phyloP scores from a whole-genome alignment of 2,113 vertebrate genomes.

The Boulengeromyrus knoepffleri region DNA sequence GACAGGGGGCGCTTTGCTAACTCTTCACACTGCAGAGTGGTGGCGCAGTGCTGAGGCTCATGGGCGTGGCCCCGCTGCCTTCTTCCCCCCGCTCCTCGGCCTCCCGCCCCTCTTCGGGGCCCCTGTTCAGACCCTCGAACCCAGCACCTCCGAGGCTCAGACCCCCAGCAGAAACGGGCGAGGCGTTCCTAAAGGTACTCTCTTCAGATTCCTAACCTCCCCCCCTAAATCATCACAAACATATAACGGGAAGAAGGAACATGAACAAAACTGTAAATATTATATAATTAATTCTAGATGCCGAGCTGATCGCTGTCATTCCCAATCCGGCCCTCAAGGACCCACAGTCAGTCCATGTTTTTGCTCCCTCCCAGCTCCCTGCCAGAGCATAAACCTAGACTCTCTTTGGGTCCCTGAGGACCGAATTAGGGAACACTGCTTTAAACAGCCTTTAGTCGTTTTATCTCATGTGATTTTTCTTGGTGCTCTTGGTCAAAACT shows the following conservation, averaged over 20 bases:
- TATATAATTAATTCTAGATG: background rate
- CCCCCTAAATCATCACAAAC: background rate
- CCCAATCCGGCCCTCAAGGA: background rate
- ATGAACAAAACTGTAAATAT: background rate
- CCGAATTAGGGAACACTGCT: background rate
- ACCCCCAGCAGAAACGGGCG: conserved; percentile 73
- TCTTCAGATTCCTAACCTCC: background rate
- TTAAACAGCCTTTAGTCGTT: background rate
- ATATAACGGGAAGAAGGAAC: background rate
- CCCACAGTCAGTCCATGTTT: no score
- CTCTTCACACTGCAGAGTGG: conserved; percentile 70
- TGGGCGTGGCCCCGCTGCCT: conserved; percentile 71
- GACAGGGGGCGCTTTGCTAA: background rate
- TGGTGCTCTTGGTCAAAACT: background rate
- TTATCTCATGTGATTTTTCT: background rate
- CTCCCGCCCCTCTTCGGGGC: conserved; percentile 84
- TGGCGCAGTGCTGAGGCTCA: conserved; percentile 84
- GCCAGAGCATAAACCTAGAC: background rate
- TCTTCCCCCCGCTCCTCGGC: conserved; percentile 85
- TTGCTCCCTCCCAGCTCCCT: no score
- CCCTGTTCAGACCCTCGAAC: conserved; percentile 81
- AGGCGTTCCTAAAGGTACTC: conserved; percentile 75
- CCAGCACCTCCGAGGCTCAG: conserved; percentile 75
- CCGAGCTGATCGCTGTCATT: background rate
- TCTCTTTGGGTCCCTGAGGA: background rate